These are phyloP conservation scores for Ahaetulla prasina DNA, from an alignment of 2,113 vertebrate species.

Conservation along the genomic window DNA sequence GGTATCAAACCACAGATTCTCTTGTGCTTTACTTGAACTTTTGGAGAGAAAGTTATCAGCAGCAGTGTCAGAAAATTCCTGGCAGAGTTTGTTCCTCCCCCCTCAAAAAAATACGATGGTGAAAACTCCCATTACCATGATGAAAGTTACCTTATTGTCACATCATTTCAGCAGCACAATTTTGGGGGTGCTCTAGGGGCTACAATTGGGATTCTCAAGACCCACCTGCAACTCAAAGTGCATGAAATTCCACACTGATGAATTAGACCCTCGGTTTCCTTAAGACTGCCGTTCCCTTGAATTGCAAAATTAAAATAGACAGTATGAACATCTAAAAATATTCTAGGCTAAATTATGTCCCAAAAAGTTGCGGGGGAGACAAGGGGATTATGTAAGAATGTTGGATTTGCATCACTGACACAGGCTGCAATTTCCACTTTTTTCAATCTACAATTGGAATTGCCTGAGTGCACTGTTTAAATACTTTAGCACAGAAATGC, in stretches of 20 bases:
- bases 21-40: neutral
- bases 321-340: neutral
- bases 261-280: neutral
- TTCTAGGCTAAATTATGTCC: neutral
- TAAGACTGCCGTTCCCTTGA: neutral
- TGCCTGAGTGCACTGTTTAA: neutral
- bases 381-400: neutral
- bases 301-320: neutral
- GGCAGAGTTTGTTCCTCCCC: neutral
- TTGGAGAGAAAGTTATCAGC: neutral
- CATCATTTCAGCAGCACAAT: neutral
- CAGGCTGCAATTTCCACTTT: neutral
- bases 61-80: neutral
- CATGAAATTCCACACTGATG: neutral
- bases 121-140: neutral
- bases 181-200: neutral
- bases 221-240: neutral
- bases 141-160: neutral
- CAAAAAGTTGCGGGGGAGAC: no score
- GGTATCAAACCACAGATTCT: neutral
- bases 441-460: neutral
- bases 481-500: neutral
- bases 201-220: neutral
- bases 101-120: neutral
- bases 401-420: neutral